These are phyloP conservation scores for Tenthredo scrophulariae DNA, from an alignment of 2,888 invertebrate species.

Conservation along the genomic window DNA sequence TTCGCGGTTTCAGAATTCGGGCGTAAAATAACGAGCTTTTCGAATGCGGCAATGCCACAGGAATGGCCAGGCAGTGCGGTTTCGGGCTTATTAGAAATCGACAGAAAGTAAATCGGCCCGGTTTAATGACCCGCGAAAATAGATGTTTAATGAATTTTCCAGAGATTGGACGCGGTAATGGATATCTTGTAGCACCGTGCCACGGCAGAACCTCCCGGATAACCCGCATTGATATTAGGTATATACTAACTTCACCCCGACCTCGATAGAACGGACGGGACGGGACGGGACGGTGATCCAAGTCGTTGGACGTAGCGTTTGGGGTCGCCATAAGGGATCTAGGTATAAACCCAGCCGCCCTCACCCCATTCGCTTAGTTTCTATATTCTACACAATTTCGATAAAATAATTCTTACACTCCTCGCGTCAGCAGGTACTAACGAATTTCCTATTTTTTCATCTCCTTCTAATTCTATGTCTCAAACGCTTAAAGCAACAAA, in stretches of 20 bases:
- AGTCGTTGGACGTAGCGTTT: conserved; percentile 24
- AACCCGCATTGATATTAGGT: conserved; percentile 35
- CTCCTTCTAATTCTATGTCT: too few relatives aligned
- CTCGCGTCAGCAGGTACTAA: neutral
- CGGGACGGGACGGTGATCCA: neutral
- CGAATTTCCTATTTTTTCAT: neutral
- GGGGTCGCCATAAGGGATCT: conserved; percentile 36
- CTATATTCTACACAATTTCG: conserved; percentile 7
- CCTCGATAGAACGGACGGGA: neutral
- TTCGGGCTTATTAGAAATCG: conserved; percentile 33
- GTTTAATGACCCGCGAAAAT: conserved; percentile 50
- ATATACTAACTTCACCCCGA: conserved; percentile 4
- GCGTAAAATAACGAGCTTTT: conserved; percentile 10
- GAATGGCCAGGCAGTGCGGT: neutral
- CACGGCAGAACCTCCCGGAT: neutral
- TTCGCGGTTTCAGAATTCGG: neutral
- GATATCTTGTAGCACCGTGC: neutral
- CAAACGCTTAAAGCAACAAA: too few relatives aligned
- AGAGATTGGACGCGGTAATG: conserved; percentile 48
- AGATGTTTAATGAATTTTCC: conserved; percentile 52
- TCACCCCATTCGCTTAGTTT: neutral
- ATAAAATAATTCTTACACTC: neutral
- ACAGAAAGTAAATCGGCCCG: conserved; percentile 28
- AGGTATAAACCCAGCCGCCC: conserved; percentile 1
- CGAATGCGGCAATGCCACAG: neutral